phyloP scores from a whole-genome alignment of 2,797 vertebrate species.

The Thripadectes ignobilis region DNA sequence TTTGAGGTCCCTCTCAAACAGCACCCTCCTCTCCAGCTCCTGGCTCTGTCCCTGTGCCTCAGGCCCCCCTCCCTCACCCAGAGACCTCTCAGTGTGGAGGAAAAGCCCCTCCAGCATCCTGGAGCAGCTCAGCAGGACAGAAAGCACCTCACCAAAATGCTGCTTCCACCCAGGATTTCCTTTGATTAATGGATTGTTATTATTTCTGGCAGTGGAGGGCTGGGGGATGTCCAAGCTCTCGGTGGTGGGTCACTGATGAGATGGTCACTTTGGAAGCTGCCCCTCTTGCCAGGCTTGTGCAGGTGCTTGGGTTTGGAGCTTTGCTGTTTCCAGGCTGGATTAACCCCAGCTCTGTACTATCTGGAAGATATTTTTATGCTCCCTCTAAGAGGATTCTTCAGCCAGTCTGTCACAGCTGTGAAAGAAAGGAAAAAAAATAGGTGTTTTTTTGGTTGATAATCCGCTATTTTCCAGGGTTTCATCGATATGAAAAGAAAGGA shows the following conservation, averaged over 20 bases:
- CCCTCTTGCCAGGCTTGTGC: not conserved
- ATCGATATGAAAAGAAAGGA: not conserved
- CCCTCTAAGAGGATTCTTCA: not conserved
- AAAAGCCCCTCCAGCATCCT: rapidly evolving
- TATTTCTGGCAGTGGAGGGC: not conserved
- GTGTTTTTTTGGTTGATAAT: not conserved
- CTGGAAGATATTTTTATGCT: not conserved
- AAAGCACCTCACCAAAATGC: not conserved
- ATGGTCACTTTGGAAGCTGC: not conserved
- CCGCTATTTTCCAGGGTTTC: not conserved
- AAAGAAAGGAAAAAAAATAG: not conserved
- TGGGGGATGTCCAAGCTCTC: not conserved
- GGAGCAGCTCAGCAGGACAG: not conserved
- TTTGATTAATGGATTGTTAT: not conserved
- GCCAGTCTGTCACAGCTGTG: not conserved
- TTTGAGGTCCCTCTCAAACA: not conserved
- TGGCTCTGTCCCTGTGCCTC: not conserved
- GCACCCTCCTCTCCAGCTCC: not conserved
- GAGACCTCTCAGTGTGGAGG: not conserved
- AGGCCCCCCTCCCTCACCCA: not conserved
- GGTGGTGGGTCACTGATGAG: not conserved
- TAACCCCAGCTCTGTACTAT: not conserved
- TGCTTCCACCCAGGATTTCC: not conserved
- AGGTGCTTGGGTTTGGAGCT: not conserved
- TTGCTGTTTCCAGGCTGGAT: not conserved